Percentiles rank a stretch among this genome's conserved stretches.
Evolutionary conservation across 1,140 invertebrate genomes (phyloP).

Genomic region (Tetragnatha versicolor): DNA sequence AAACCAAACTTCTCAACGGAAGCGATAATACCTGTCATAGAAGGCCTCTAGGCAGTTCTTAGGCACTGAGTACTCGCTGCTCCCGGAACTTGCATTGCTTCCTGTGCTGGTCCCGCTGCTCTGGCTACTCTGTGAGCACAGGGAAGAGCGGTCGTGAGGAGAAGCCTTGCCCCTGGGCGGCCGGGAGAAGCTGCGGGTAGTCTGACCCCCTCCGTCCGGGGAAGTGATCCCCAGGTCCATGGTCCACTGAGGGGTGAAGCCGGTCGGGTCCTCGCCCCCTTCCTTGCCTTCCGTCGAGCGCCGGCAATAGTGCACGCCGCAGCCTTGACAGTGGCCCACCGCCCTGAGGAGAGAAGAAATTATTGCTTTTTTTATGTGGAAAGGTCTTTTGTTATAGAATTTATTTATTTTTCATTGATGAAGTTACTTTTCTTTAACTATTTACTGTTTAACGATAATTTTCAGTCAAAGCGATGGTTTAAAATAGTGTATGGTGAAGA

Average conservation of each 20-base stretch:
- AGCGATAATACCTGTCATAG: conserved; percentile 57
- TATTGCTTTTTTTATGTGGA: too few species aligned
- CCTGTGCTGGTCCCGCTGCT: conserved; percentile 60
- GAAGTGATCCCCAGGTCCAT: conserved; percentile 65
- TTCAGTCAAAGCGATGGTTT: too few species aligned
- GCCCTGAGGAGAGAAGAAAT: too few species aligned
- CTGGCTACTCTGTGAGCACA: conserved; percentile 55
- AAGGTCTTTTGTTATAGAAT: too few species aligned
- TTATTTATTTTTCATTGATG: too few species aligned
- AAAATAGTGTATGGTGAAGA: too few species aligned
- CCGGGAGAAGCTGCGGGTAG: conserved; percentile 20
- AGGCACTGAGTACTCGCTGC: conserved; percentile 67
- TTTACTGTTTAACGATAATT: too few species aligned
- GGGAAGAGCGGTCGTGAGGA: conserved; percentile 40
- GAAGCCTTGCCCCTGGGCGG: conserved; percentile 17
- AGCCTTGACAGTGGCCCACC: conserved; percentile 52
- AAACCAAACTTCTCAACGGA: conserved; percentile 35
- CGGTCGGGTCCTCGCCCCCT: conserved; percentile 18
- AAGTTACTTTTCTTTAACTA: too few species aligned
- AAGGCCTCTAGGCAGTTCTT: conserved; percentile 57
- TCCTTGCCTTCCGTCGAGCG: conserved; percentile 26
- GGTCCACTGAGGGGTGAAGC: conserved; percentile 73
- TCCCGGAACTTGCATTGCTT: conserved; percentile 65
- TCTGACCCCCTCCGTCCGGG: conserved; percentile 37
- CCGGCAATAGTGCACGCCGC: conserved; percentile 45